Percentiles rank a stretch among this genome's conserved stretches.
Conservation (phyloP, 2,113 vertebrate genomes). For the Physeter macrocephalus region DNA sequence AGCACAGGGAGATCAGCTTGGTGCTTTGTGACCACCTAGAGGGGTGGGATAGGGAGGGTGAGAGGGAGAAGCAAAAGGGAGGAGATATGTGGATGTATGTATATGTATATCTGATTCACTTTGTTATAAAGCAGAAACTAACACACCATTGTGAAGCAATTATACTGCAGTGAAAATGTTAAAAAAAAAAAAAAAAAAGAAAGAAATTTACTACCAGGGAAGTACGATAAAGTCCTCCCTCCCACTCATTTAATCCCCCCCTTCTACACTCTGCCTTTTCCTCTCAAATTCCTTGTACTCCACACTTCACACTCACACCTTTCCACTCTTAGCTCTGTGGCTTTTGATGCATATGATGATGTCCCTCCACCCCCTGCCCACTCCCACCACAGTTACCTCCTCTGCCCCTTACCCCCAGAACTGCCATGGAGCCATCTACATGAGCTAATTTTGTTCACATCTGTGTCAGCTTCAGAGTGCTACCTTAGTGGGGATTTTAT, state of each 20-base stretch:
- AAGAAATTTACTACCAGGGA: not conserved
- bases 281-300: not conserved
- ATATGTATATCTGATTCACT: no score
- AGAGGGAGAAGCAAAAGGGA: no score
- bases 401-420: not conserved
- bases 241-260: not conserved
- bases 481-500: not conserved
- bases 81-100: no score
- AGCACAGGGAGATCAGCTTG: no score
- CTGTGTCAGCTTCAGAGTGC: not conserved
- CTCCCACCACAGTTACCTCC: not conserved
- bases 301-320: not conserved
- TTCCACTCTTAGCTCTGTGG: not conserved
- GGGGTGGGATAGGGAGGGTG: no score
- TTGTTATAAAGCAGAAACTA: no score
- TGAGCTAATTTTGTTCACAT: not conserved
- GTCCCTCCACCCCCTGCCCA: accelerated
- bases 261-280: not conserved
- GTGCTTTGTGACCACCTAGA: no score
- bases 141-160: no score
- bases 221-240: not conserved
- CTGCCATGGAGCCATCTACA: not conserved
- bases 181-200: no score
- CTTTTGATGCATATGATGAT: not conserved
- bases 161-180: no score